Base-by-base conservation (phyloP, 2,888 invertebrate genomes). In the Cosmorhoe ocellata region DNA sequence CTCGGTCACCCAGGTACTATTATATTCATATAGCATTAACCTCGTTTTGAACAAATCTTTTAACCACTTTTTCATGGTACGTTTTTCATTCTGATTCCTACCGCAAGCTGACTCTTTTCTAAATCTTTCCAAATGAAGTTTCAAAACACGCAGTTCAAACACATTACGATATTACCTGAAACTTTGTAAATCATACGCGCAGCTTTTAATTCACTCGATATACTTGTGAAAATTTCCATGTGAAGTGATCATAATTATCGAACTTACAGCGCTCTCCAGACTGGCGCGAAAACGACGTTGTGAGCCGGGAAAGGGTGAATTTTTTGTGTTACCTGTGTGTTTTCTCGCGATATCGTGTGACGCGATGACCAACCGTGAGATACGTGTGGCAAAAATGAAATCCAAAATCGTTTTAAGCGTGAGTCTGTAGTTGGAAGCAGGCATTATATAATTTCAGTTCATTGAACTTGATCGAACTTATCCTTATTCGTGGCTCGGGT, bases 391-490 rank as follows among this genome's bases (percentile, higher is more conserved):
- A 7, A 4, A 6, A 24, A 24, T 24, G 2, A 5, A 24, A 24
- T 5, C 24, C 24, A 24, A 4, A 7, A 32, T 1, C n/a, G n/a
- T 32, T 42, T 26, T 12, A 30, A 12, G n/a, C 13, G 13, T 14
- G 24, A 42, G 31, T 50, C 14, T 34, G 14, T 33, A 34, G 67
- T 64, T 69, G 32, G 32, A 24, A 24, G 7, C 6, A 5, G 3
- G 7, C 24, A 7, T 24, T 57, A 52, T 47, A 48, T 46, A 53
- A 51, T 36, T 56, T 30, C 33, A 55, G 80, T 75, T 70, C 80
- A 74, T 41, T 74, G 79, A 81, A 76, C 80, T 71, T 66, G 59
- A 62, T 69, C 67, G 53, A 64, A 66, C 59, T 72, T 68, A 68
- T 71, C 64, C 72, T 69, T 69, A 67, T 70, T 70, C 66, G 71